A percentile compares a stretch with the other conserved stretches of the same genome.
Conservation (phyloP, 2,113 vertebrate genomes). For the Notechis scutatus region DNA sequence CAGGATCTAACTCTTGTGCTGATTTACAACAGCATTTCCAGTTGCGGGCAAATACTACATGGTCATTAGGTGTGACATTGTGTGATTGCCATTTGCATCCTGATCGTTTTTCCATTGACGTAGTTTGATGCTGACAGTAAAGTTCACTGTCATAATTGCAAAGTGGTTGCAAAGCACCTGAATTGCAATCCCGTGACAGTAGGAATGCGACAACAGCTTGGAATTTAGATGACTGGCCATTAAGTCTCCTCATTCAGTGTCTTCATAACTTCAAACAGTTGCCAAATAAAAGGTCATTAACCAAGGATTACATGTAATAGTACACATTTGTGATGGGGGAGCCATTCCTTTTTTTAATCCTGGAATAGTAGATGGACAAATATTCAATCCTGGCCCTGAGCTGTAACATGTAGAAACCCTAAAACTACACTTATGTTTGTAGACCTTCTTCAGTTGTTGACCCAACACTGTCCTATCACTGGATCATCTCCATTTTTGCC, state of each 20-base stretch:
- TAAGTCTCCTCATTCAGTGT: not conserved
- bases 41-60: not conserved
- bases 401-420: not conserved
- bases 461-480: not conserved
- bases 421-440: not conserved
- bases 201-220: not conserved
- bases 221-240: not conserved
- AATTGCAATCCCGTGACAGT: not conserved
- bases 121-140: not conserved
- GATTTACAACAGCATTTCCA: not conserved
- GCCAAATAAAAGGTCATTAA: not conserved
- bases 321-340: not conserved
- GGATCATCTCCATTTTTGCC: not conserved
- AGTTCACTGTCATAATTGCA: not conserved
- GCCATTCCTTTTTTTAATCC: not conserved
- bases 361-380: not conserved
- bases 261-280: not conserved
- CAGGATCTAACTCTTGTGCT: not conserved
- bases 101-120: not conserved
- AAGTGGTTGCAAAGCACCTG: not conserved
- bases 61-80: not conserved
- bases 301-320: not conserved
- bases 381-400: too few relatives aligned
- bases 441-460: not conserved
- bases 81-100: not conserved